Conservation (phyloP, 2,113 vertebrate species). For the Melanerpes aurifrons region DNA sequence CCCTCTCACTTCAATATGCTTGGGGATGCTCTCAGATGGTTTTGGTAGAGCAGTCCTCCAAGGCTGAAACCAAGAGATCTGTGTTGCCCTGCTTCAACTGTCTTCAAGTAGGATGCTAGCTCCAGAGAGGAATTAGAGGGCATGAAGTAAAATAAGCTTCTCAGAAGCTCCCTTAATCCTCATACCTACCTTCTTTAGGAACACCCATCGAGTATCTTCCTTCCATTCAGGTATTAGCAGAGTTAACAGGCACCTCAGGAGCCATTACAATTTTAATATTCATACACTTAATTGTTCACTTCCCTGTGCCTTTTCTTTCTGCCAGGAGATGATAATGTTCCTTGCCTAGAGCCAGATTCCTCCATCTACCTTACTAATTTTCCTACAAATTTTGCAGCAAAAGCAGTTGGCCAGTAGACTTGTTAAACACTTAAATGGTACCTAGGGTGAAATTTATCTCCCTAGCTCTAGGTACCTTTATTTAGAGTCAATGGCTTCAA, state of each 20-base stretch:
- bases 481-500: background rate
- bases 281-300: constrained; percentile 6
- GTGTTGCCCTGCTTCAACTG: background rate
- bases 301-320: constrained; percentile 18
- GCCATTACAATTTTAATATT: constrained; percentile 22
- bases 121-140: rapidly evolving
- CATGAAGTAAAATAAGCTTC: background rate
- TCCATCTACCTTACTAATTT: constrained; percentile 44
- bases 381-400: constrained; percentile 35
- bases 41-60: background rate
- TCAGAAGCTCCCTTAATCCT: background rate
- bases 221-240: background rate
- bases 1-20: background rate
- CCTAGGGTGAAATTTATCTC: background rate
- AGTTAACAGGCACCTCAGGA: background rate
- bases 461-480: background rate
- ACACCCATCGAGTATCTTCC: background rate
- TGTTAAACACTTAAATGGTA: background rate
- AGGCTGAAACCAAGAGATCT: background rate
- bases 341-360: constrained; percentile 7
- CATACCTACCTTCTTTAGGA: background rate
- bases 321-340: constrained; percentile 24
- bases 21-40: background rate
- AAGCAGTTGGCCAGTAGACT: constrained; percentile 5
- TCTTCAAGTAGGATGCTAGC: background rate